Evolutionary conservation across 92 coral and sea anemone genomes (phyloP), one percentile per base, ranked within the genome.

Genomic region (Porites lobata): DNA sequence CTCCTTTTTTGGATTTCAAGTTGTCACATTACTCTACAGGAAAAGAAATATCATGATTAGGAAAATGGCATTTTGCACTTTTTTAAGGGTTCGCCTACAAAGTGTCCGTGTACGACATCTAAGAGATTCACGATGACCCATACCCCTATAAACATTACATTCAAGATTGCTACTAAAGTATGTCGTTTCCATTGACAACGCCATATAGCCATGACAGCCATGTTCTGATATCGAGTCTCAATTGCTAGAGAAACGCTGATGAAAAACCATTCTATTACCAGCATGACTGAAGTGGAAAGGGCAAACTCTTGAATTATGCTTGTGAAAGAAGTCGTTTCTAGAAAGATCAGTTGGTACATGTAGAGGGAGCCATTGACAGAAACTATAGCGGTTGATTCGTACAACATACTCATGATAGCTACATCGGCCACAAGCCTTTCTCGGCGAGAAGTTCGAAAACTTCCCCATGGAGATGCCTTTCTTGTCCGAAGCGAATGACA

Each of bases 211-310:
- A 85, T 85, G 1, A 85, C 88, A 20, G 88, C 88, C 26, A 85
- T 63, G 56, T 85, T 85, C 88, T 85, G 88, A 75, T 75, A 85
- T 1, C 88, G 88, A 50, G 83, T 85, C 74, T 75, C 88, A 54
- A 85, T 75, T 32, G 82, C 76, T 8, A 85, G 53, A 29, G 88
- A 85, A 47, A 85, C 22, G 21, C 83, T 76, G 15, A 53, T 85
- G 83, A 85, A 85, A 56, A 77, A 85, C 61, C 61, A 56, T 56
- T 56, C 61, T 10, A 56, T 56, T 56, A 56, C 61, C 61, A 56
- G 61, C 61, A 10, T 10, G 15, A 56, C 61, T 56, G 61, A 56
- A 56, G 61, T 56, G 15, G 61, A 10, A 14, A 56, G 15, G 61
- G 15, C 11, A 0, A 56, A 56, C 15, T 2, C 13, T 56, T 29